phyloP scores from a whole-genome alignment of 1,140 invertebrate species.

The Pantala flavescens region DNA sequence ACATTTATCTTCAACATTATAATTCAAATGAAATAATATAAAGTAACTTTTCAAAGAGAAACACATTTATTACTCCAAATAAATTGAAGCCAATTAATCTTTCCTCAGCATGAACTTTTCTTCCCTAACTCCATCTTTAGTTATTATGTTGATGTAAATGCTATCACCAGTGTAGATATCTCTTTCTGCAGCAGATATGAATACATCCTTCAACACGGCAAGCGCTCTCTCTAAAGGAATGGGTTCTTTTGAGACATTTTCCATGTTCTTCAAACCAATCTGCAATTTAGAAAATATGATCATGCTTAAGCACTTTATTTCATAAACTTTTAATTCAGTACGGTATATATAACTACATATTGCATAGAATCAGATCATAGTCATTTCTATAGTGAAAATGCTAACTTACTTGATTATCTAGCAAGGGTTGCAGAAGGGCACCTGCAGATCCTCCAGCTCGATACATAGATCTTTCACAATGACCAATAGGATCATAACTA shows the following conservation, averaged over 20 bases:
- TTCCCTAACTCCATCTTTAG: conserved; percentile 70
- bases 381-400: neutral
- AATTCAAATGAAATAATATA: too few species aligned
- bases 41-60: too few species aligned
- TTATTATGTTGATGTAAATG: conserved; percentile 80
- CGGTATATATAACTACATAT: neutral
- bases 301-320: too few species aligned
- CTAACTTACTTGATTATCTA: conserved; percentile 66
- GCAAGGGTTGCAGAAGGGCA: conserved; percentile 66
- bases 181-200: conserved; percentile 92
- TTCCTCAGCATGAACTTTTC: conserved; percentile 59
- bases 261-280: conserved; percentile 80
- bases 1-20: too few species aligned
- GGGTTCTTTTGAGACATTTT: conserved; percentile 41
- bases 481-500: conserved; percentile 95
- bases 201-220: conserved; percentile 83
- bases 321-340: neutral
- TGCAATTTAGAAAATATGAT: conserved; percentile 30
- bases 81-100: conserved; percentile 48
- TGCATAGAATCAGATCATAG: too few species aligned
- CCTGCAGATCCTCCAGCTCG: conserved; percentile 76
- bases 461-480: conserved; percentile 70
- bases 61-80: too few species aligned
- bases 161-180: conserved; percentile 95
- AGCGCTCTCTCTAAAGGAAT: conserved; percentile 71